A percentile compares a stretch with the other conserved stretches of the same genome.
Evolutionary conservation across 2,113 vertebrate species (phyloP).

Genomic region (Myrmecobius fasciatus): DNA sequence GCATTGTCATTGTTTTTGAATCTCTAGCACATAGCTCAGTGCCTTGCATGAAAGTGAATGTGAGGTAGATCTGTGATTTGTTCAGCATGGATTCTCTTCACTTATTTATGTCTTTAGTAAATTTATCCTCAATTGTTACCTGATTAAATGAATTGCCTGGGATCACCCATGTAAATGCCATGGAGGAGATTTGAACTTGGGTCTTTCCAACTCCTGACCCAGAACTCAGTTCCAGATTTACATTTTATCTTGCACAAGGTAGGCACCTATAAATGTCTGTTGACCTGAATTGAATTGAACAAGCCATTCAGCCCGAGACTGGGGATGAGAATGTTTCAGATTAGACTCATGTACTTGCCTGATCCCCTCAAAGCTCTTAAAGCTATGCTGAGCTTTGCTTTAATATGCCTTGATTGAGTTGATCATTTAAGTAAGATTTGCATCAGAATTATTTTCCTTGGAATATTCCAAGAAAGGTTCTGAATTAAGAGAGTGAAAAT

Average conservation of each 20-base stretch:
- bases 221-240: background rate
- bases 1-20: background rate
- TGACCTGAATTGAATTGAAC: background rate
- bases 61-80: background rate
- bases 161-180: background rate
- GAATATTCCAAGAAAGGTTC: background rate
- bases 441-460: background rate
- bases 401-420: background rate
- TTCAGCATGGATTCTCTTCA: background rate
- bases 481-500: background rate
- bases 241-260: background rate
- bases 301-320: background rate
- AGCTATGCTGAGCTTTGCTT: background rate
- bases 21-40: background rate
- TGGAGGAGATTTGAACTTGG: background rate
- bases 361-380: background rate
- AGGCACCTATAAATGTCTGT: background rate
- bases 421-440: background rate
- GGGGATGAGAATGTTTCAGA: background rate
- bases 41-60: background rate
- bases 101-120: background rate
- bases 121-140: background rate
- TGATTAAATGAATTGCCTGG: background rate
- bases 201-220: background rate
- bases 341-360: background rate